Conservation (phyloP, 2,113 vertebrate species). For the Cardinalis cardinalis region DNA sequence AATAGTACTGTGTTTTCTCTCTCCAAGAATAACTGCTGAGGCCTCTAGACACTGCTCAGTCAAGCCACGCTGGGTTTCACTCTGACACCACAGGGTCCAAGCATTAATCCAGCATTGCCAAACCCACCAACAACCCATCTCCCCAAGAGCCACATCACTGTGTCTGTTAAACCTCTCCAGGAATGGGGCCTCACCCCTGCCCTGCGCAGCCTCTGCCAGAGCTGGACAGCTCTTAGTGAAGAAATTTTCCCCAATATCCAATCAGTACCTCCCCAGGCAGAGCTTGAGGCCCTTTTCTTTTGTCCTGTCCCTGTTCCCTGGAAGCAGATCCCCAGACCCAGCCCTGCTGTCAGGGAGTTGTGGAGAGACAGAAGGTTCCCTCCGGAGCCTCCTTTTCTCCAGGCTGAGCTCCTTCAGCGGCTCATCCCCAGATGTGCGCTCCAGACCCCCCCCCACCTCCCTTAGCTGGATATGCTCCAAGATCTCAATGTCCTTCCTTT, state of each 20-base stretch:
- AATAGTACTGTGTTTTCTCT: background rate
- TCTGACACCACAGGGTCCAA: background rate
- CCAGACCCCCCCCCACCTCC: background rate
- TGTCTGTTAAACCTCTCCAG: background rate
- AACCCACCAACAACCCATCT: background rate
- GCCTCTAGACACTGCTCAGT: background rate
- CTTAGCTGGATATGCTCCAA: background rate
- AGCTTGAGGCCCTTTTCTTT: background rate
- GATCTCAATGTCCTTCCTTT: background rate
- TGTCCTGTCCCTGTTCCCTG: background rate
- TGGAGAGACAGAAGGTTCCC: background rate
- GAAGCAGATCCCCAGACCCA: accelerated
- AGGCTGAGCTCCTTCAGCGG: background rate
- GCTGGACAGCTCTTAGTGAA: background rate
- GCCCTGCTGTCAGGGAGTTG: accelerated
- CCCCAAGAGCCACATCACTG: background rate
- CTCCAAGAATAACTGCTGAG: background rate
- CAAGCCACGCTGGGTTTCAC: background rate
- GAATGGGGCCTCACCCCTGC: background rate
- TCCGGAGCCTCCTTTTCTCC: background rate
- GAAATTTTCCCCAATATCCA: background rate
- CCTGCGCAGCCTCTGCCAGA: background rate
- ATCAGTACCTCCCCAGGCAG: background rate
- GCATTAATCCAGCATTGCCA: background rate
- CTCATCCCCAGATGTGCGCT: background rate